phyloP scores from a whole-genome alignment of 1,140 invertebrate species.

The honey bee (Apis mellifera) region Amel_HAv3.1 CM009944.2:738501-739000 shows the following conservation, averaged over 20 bases:
- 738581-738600: background rate
- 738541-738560: background rate
- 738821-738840: background rate
- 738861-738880: background rate
- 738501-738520: background rate
- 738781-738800: conserved; percentile 15
- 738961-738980: background rate
- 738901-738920: background rate
- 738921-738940: background rate
- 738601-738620: background rate
- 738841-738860: background rate
- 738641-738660: background rate
- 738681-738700: background rate
- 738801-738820: background rate
- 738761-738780: background rate
- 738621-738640: background rate
- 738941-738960: conserved; percentile 13
- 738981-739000: background rate
- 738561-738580: background rate
- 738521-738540: background rate
- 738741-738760: conserved; percentile 1
- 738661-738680: background rate
- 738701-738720: background rate
- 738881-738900: conserved; percentile 3
- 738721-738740: background rate